phyloP scores from a whole-genome alignment of 2,888 invertebrate species.

The Macrophya annulata region DNA sequence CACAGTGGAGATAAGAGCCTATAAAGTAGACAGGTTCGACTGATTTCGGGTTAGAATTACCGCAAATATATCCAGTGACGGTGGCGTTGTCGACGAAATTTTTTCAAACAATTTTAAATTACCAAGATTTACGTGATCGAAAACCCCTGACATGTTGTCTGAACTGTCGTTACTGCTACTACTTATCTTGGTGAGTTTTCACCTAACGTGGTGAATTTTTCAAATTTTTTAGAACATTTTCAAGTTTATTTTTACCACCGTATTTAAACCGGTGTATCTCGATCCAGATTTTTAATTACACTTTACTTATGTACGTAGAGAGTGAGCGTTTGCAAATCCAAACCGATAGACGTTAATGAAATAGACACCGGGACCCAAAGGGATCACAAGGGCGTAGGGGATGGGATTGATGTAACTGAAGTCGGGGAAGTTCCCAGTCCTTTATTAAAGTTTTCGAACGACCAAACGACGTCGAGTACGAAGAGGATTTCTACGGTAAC shows the following conservation, averaged over 20 bases:
- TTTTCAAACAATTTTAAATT: neutral
- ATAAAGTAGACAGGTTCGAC: constrained; percentile 41
- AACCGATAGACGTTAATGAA: constrained; percentile 65
- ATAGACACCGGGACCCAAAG: constrained; percentile 59
- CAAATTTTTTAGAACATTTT: neutral
- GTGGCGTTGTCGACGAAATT: neutral
- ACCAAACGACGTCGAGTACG: constrained; percentile 14
- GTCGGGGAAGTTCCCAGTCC: constrained; percentile 14
- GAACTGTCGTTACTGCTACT: constrained; percentile 13
- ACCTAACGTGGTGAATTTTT: neutral
- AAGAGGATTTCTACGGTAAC: neutral
- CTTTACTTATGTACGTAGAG: neutral
- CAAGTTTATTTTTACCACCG: neutral
- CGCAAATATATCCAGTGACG: neutral
- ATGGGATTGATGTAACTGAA: constrained; percentile 18
- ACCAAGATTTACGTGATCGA: neutral
- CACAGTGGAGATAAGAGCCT: constrained; percentile 21
- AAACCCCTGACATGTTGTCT: constrained; percentile 12
- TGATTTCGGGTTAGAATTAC: constrained; percentile 33
- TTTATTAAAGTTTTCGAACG: constrained; percentile 22
- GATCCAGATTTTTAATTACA: neutral
- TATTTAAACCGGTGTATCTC: neutral
- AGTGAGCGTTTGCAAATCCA: constrained; percentile 54
- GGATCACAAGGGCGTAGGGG: constrained; percentile 28
- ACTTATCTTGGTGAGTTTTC: constrained; percentile 46